Percentiles rank a stretch among this genome's conserved stretches.
phyloP scores from a whole-genome alignment of 1,140 invertebrate species.

The Drosophila pachea region DNA sequence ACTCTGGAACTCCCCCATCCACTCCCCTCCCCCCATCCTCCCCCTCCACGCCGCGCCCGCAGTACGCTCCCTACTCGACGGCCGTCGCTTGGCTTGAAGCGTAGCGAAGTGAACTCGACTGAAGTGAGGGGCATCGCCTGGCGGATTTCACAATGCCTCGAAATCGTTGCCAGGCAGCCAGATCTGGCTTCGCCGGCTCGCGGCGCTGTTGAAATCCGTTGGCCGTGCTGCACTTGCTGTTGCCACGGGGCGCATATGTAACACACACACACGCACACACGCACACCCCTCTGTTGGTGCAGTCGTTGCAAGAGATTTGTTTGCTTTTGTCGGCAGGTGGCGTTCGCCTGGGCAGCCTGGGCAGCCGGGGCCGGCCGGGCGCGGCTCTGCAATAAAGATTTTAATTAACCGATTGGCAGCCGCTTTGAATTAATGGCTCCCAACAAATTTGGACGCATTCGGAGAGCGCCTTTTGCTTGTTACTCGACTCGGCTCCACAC shows the following conservation, averaged over 20 bases:
- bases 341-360: constrained; percentile 16
- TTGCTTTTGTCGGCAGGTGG: constrained; percentile 38
- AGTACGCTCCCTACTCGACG: constrained; percentile 15
- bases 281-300: constrained; percentile 2
- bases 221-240: constrained; percentile 21
- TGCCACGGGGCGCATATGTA: constrained; percentile 6
- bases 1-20: background rate
- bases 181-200: constrained; percentile 8
- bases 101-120: constrained; percentile 42
- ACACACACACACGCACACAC: background rate
- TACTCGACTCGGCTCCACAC: constrained; percentile 35
- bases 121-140: constrained; percentile 28
- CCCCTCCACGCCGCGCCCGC: background rate
- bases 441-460: constrained; percentile 31
- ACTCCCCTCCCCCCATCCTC: background rate
- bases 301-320: constrained; percentile 24
- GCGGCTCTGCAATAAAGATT: constrained; percentile 62
- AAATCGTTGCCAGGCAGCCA: constrained; percentile 38
- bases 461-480: constrained; percentile 38
- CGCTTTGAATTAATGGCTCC: constrained; percentile 50
- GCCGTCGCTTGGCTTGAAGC: constrained; percentile 33
- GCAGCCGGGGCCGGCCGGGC: too few relatives aligned
- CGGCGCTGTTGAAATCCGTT: constrained; percentile 43
- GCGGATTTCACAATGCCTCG: constrained; percentile 59
- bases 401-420: constrained; percentile 69